These are phyloP conservation scores for Hyles vespertilio DNA, from an alignment of 1,140 invertebrate species.

Conservation along the genomic window DNA sequence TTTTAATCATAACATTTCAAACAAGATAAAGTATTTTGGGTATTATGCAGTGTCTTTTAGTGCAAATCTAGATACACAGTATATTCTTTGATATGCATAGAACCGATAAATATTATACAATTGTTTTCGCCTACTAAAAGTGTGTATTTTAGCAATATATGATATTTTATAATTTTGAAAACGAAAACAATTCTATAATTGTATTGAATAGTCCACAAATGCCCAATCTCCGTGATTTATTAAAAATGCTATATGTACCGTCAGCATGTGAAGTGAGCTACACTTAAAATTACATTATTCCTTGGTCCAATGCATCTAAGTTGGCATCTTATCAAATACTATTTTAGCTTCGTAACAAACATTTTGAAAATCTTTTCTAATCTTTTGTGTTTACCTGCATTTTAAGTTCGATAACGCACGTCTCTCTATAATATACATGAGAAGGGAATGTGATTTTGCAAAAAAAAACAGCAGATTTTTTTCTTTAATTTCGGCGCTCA, in stretches of 20 bases:
- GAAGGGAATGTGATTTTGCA: too few species aligned
- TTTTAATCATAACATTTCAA: too few species aligned
- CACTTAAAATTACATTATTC: slow-evolving; percentile 53
- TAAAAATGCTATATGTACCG: slow-evolving; percentile 33
- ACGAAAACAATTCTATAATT: not conserved
- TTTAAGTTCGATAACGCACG: slow-evolving; percentile 38
- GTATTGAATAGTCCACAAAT: not conserved
- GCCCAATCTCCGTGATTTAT: slow-evolving; percentile 3
- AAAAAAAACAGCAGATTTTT: too few species aligned
- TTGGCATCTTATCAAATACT: slow-evolving; percentile 66
- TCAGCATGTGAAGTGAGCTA: slow-evolving; percentile 64
- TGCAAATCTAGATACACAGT: too few species aligned
- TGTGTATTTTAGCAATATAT: too few species aligned
- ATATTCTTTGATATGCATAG: too few species aligned
- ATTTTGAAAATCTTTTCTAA: slow-evolving; percentile 27
- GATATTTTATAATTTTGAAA: not conserved
- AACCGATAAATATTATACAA: too few species aligned
- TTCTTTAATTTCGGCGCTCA: too few species aligned
- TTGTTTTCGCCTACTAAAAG: too few species aligned
- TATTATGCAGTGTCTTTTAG: too few species aligned
- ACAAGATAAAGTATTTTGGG: too few species aligned
- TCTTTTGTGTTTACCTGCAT: slow-evolving; percentile 25
- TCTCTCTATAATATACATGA: not conserved
- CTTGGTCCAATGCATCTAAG: slow-evolving; percentile 68
- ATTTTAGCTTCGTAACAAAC: slow-evolving; percentile 39